Evolutionary conservation across 2,797 vertebrate genomes (phyloP).

Genomic region (Helarctos malayanus): DNA sequence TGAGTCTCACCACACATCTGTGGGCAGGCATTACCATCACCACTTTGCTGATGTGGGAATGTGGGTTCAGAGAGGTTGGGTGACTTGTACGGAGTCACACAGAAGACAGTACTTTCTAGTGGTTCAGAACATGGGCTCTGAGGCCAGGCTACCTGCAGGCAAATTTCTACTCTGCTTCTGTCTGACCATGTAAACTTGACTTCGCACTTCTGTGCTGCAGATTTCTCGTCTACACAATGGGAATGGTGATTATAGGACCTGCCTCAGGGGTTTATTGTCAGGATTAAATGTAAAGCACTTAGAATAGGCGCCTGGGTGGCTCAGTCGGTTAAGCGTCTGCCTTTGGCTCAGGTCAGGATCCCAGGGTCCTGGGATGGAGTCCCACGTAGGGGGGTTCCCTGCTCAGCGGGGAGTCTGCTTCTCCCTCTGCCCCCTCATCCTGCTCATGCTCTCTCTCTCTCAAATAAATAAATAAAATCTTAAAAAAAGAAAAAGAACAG

Average conservation of each 20-base stretch:
- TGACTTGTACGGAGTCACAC: not conserved
- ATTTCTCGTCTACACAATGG: not conserved
- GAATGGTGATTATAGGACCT: not conserved
- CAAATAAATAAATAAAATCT: not conserved
- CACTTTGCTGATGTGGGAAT: not conserved
- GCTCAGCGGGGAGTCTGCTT: not conserved
- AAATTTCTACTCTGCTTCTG: not conserved
- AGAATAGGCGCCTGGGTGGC: not conserved
- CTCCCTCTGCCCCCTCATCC: not conserved
- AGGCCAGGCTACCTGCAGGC: not conserved
- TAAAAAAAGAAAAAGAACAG: not conserved
- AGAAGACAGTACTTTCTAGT: not conserved
- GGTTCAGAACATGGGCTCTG: not conserved
- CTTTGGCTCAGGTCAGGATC: not conserved
- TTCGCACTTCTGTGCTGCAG: not conserved
- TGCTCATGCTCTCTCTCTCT: not conserved
- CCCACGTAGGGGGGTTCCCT: not conserved
- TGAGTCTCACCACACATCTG: conserved; percentile 6
- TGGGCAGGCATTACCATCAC: not conserved
- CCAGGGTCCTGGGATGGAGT: not conserved
- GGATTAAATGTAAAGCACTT: not conserved
- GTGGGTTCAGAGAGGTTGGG: conserved; percentile 1
- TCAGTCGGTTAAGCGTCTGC: not conserved
- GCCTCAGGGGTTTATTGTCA: not conserved
- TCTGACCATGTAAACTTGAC: not conserved